Percentiles rank a stretch among this genome's conserved stretches.
Conservation (phyloP, 2,888 invertebrate species). For the Cyclophora albipunctata region DNA sequence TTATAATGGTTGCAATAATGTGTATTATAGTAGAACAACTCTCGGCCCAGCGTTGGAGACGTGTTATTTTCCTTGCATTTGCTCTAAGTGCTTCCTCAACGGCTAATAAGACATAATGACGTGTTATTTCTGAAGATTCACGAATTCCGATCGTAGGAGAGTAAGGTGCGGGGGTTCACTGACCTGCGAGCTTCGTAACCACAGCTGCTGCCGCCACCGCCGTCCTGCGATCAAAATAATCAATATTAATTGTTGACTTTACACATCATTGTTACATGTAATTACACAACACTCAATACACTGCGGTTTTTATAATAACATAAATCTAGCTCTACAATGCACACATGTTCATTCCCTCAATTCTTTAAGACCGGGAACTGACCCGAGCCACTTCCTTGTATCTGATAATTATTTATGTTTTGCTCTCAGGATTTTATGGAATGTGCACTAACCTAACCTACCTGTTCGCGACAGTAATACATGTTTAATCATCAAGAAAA, state of each 20-base stretch:
- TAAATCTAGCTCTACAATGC: slow-evolving; percentile 23
- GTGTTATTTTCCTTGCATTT: slow-evolving; percentile 64
- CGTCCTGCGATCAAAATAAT: slow-evolving; percentile 58
- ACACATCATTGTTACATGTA: slow-evolving; percentile 48
- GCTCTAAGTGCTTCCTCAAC: slow-evolving; percentile 66
- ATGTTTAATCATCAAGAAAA: no score
- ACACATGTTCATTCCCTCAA: slow-evolving; percentile 27
- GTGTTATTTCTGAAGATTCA: slow-evolving; percentile 69
- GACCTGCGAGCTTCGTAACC: slow-evolving; percentile 50
- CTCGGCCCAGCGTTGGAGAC: slow-evolving; percentile 36
- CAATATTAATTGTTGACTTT: slow-evolving; percentile 53
- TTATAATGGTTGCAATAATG: slow-evolving; percentile 54
- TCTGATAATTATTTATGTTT: slow-evolving; percentile 42
- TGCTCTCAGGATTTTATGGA: slow-evolving; percentile 33
- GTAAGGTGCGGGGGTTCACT: slow-evolving; percentile 59
- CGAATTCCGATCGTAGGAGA: slow-evolving; percentile 60
- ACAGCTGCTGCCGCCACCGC: slow-evolving; percentile 49
- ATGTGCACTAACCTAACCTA: slow-evolving; percentile 6
- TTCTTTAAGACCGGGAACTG: slow-evolving; percentile 25
- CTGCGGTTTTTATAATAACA: slow-evolving; percentile 43
- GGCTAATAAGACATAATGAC: slow-evolving; percentile 68
- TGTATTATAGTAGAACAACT: slow-evolving; percentile 45
- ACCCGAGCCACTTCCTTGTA: slow-evolving; percentile 32
- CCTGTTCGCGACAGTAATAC: no score
- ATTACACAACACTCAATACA: slow-evolving; percentile 45